phyloP scores from a whole-genome alignment of 1,140 invertebrate genomes.

The Drepana arcuata region DNA sequence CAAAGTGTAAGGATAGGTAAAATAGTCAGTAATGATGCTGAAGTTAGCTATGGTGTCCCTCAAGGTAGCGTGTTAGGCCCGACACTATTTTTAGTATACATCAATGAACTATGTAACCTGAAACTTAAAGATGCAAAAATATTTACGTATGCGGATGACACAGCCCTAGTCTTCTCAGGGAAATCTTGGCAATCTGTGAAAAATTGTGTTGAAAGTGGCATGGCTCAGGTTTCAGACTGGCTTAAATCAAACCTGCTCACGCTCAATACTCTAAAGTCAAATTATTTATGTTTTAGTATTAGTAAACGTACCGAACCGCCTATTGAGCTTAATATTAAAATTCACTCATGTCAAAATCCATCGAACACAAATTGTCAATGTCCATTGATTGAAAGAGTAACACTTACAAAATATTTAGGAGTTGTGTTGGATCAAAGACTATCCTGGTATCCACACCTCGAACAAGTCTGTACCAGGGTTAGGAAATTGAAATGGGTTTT shows the following conservation, averaged over 20 bases:
- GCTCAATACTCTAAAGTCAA: too few relatives aligned
- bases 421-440: too few relatives aligned
- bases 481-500: too few relatives aligned
- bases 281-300: too few relatives aligned
- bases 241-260: background rate
- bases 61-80: background rate
- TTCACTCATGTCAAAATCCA: too few relatives aligned
- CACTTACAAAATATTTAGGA: too few relatives aligned
- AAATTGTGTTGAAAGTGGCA: background rate
- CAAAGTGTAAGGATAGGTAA: background rate
- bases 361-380: too few relatives aligned
- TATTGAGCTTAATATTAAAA: too few relatives aligned
- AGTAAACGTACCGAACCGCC: too few relatives aligned
- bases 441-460: too few relatives aligned
- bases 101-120: background rate
- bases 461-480: too few relatives aligned
- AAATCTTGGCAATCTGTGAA: background rate
- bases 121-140: background rate
- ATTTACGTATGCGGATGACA: background rate
- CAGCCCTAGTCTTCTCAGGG: background rate
- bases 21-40: background rate
- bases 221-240: background rate
- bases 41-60: background rate
- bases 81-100: background rate
- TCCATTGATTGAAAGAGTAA: too few relatives aligned